Conservation (phyloP, 1,140 invertebrate genomes). For the Drosophila oshimai region DNA sequence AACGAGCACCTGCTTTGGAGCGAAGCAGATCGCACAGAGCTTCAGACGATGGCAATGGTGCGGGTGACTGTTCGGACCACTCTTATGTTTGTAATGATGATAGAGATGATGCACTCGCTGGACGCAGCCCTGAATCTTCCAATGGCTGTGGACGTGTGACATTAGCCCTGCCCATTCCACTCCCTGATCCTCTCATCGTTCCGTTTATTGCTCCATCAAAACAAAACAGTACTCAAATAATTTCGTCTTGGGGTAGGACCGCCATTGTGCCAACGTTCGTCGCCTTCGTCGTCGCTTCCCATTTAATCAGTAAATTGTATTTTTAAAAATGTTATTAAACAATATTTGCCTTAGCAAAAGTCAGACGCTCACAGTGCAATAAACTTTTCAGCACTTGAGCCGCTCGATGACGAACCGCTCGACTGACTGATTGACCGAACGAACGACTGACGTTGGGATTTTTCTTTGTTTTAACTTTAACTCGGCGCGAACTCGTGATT, state of each 20-base stretch:
- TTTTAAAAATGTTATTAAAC: slow-evolving; percentile 80
- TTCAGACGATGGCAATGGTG: not conserved
- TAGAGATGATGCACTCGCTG: slow-evolving; percentile 9
- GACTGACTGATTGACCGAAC: slow-evolving; percentile 9
- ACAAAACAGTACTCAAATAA: slow-evolving; percentile 45
- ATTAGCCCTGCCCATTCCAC: not conserved
- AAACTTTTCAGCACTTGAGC: slow-evolving; percentile 73
- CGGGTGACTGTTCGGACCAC: slow-evolving; percentile 1
- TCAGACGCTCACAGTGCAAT: slow-evolving; percentile 64
- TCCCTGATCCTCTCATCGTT: too few species aligned
- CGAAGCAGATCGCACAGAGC: not conserved
- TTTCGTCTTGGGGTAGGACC: slow-evolving; percentile 67
- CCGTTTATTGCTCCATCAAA: slow-evolving; percentile 32
- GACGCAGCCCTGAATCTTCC: not conserved
- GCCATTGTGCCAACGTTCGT: slow-evolving; percentile 31
- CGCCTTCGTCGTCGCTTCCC: slow-evolving; percentile 21
- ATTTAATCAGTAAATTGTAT: slow-evolving; percentile 78
- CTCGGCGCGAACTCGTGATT: slow-evolving; percentile 28
- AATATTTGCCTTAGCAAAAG: slow-evolving; percentile 76
- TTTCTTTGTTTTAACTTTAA: slow-evolving; percentile 49
- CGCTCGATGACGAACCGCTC: slow-evolving; percentile 18
- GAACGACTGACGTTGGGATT: not conserved
- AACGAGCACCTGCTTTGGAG: slow-evolving; percentile 29
- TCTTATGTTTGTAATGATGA: slow-evolving; percentile 14
- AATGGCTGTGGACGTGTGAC: not conserved